Evolutionary conservation across 2,888 invertebrate genomes (phyloP).

Genomic region (Danaus chrysippus): DNA sequence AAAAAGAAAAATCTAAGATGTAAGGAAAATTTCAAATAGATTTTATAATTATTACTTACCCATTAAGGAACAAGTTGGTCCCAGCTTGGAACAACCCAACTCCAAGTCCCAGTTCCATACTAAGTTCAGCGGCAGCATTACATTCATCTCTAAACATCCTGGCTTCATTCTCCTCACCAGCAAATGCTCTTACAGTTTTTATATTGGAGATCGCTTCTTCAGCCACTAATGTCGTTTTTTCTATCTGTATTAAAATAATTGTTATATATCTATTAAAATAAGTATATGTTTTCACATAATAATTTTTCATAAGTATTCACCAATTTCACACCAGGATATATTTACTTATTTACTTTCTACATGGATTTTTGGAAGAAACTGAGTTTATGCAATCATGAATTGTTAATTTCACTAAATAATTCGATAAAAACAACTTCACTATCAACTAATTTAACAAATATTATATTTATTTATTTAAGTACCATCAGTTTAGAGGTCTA

Average conservation of each 20-base stretch:
- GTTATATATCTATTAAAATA: no score
- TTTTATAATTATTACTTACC: constrained; percentile 58
- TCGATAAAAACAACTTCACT: no score
- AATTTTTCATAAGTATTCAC: no score
- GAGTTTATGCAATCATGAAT: no score
- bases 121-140: constrained; percentile 83
- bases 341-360: no score
- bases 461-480: no score
- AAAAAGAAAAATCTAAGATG: background rate
- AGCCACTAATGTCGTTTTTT: constrained; percentile 92
- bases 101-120: constrained; percentile 90
- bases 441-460: no score
- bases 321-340: no score
- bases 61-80: constrained; percentile 90
- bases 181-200: constrained; percentile 95
- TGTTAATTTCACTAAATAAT: no score
- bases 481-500: no score
- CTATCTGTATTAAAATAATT: constrained; percentile 74
- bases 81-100: constrained; percentile 95
- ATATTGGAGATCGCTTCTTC: constrained; percentile 97
- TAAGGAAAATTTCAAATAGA: background rate
- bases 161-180: constrained; percentile 92
- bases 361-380: no score
- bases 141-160: constrained; percentile 86
- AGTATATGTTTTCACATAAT: no score